Evolutionary conservation across 2,888 invertebrate species (phyloP), one percentile per base, ranked within the genome.

Genomic region (Deilephila elpenor): DNA sequence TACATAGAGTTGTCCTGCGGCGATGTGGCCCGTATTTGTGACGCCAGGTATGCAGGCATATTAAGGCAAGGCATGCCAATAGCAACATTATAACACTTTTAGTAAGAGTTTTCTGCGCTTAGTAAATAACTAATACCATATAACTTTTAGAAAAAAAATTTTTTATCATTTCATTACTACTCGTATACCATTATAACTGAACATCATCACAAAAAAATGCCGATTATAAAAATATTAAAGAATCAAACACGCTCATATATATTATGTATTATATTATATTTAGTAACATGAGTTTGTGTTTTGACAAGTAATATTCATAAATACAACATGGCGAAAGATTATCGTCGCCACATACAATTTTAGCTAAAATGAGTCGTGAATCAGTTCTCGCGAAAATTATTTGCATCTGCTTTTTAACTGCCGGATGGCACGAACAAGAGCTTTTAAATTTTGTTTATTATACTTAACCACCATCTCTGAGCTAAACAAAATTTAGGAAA

Each of bases 381-480:
- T 82, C 77, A 78, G 79, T 81, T 81, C 76, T 76, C 72, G 71
- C 78, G 74, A 75, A 83, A 86, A 84, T 82, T 82, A 86, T 86
- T 83, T 82, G 81, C 89, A 89, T 88, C 88, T 89, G 88, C 83
- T 82, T 80, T 84, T 86, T 85, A 85, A 90, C 86, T 85, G 81
- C 85, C 88, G 86, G 87, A 87, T 87, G 87, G 84, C 82, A 84
- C 80, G 84, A 84, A 86, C 11, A 25, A 82, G 78, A 81, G 75
- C 76, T 82, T 83, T 83, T 83, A 87, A 83, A 86, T 85, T 79
- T 80, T 78, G 84, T 82, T 86, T 83, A 88, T 89, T 88, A 84
- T 80, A 79, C 79, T 78, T 84, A 89, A 89, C 81, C 77, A 86
- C 84, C 79, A 81, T 81, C 77, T 81, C 82, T 74, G 80, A 74